Percentiles rank a stretch among this genome's conserved stretches.
These are phyloP conservation scores for Phylloscopus trochiloides DNA, from an alignment of 2,113 vertebrate genomes.

Conservation along the genomic window DNA sequence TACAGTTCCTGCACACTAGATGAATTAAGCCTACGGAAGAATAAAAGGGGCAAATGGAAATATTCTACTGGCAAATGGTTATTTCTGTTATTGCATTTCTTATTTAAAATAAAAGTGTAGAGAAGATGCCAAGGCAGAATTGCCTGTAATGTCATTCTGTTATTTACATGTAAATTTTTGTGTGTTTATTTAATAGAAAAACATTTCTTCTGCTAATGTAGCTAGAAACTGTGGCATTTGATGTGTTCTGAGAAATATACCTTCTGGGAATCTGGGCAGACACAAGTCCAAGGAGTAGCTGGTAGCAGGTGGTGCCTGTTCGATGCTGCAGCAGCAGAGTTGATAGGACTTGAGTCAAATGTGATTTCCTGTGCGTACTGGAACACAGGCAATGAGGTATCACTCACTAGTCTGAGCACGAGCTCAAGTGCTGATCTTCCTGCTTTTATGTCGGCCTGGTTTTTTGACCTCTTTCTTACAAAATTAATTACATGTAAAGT, in stretches of 20 bases:
- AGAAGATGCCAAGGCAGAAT: background rate
- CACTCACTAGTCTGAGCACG: background rate
- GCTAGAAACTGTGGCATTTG: background rate
- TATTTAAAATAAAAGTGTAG: background rate
- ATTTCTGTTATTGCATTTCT: background rate
- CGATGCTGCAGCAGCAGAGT: accelerated
- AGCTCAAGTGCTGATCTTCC: background rate
- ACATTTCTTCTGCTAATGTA: background rate
- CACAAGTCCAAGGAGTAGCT: background rate
- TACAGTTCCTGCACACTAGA: background rate
- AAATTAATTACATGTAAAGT: background rate
- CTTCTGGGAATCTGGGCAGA: background rate
- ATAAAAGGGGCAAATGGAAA: background rate
- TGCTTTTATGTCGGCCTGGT: background rate
- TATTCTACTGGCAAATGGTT: background rate
- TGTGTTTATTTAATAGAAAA: background rate
- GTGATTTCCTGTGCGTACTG: background rate
- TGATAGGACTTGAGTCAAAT: background rate
- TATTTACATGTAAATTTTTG: background rate
- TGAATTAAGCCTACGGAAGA: background rate
- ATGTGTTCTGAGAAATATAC: background rate
- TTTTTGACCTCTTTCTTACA: background rate
- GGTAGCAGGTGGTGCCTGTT: background rate
- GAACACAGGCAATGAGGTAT: accelerated
- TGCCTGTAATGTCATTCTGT: background rate